Evolutionary conservation across 2,113 vertebrate species (phyloP).

Genomic region (Cinclus cinclus): DNA sequence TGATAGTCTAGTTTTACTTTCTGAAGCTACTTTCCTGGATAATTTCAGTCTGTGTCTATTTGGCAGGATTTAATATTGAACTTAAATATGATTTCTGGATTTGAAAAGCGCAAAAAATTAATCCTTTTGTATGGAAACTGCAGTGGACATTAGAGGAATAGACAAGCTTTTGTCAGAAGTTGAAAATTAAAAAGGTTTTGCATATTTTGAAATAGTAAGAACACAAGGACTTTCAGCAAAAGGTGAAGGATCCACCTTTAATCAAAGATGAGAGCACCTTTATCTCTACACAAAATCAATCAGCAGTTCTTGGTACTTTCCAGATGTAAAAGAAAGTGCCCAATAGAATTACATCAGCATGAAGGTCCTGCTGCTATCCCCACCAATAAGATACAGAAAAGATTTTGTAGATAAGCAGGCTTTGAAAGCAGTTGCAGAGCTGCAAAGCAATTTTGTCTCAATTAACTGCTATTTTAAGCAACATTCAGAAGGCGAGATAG

Average conservation of each 20-base stretch:
- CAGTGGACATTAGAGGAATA: neutral
- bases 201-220: neutral
- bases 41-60: neutral
- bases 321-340: neutral
- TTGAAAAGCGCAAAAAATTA: neutral
- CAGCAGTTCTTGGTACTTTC: neutral
- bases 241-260: neutral
- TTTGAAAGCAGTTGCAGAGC: conserved; percentile 4
- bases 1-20: neutral
- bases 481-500: neutral
- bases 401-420: neutral
- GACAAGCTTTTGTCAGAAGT: neutral
- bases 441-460: conserved; percentile 13
- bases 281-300: neutral
- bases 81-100: neutral
- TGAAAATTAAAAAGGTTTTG: neutral
- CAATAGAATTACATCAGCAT: neutral
- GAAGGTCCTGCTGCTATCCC: neutral
- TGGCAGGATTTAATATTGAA: neutral
- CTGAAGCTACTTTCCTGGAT: neutral
- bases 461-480: neutral
- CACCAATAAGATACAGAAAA: neutral
- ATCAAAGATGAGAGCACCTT: neutral
- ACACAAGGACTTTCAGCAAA: neutral
- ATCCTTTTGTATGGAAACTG: neutral